Evolutionary conservation across 2,797 vertebrate species (phyloP).

Genomic region (Semotilus atromaculatus): DNA sequence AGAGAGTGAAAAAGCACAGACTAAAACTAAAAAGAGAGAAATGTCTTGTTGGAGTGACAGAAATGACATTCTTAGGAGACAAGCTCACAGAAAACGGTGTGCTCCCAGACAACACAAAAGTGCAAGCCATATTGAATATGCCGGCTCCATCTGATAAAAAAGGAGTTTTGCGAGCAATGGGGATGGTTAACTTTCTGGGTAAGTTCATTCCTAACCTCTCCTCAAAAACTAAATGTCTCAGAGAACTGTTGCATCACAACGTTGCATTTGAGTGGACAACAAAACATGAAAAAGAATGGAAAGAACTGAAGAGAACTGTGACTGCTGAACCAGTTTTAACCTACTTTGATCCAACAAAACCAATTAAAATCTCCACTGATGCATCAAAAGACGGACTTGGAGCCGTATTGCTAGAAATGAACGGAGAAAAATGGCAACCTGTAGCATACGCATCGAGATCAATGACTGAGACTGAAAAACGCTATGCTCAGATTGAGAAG

Average conservation of each 20-base stretch:
- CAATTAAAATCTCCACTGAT: background rate
- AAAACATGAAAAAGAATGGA: too few species aligned
- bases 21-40: too few species aligned
- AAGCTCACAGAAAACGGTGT: background rate
- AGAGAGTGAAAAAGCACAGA: too few species aligned
- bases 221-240: background rate
- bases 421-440: background rate
- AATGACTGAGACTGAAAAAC: background rate
- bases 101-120: background rate
- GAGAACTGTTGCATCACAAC: too few species aligned
- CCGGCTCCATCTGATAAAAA: constrained; percentile 22
- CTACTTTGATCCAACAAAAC: background rate
- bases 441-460: background rate
- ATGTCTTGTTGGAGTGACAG: background rate
- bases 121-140: background rate
- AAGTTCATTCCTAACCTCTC: background rate
- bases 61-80: background rate
- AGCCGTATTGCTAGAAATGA: background rate
- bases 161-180: background rate
- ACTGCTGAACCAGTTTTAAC: background rate
- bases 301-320: too few species aligned
- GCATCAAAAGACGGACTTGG: background rate
- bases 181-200: constrained; percentile 11
- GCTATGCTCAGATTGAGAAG: background rate
- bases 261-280: too few species aligned